phyloP scores from a whole-genome alignment of 2,888 invertebrate species.

The Drosophila pseudotakahashii region DNA sequence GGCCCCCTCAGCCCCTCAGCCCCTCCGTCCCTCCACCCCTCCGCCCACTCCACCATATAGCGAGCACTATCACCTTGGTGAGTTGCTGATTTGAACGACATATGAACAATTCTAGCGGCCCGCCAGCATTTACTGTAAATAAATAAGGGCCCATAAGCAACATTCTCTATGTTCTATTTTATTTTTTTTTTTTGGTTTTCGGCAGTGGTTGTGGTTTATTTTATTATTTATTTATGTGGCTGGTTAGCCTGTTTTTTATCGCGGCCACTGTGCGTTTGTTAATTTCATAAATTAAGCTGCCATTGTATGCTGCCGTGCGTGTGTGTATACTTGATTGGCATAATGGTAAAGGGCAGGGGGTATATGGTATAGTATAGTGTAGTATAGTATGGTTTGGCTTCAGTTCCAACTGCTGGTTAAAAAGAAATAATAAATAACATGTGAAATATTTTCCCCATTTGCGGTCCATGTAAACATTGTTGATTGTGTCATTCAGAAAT shows the following conservation, averaged over 20 bases:
- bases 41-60: not conserved
- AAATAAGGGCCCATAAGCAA: slow-evolving; percentile 58
- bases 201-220: slow-evolving; percentile 27
- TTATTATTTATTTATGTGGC: slow-evolving; percentile 54
- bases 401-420: slow-evolving; percentile 9
- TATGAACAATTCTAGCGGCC: slow-evolving; percentile 56
- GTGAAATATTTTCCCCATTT: slow-evolving; percentile 36
- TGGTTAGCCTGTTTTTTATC: slow-evolving; percentile 45
- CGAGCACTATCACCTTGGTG: slow-evolving; percentile 42
- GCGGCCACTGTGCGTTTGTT: slow-evolving; percentile 51
- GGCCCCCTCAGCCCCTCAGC: slow-evolving; percentile 1
- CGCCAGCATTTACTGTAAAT: slow-evolving; percentile 49
- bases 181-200: not conserved
- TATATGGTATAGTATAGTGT: not conserved
- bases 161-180: slow-evolving; percentile 18
- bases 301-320: slow-evolving; percentile 47
- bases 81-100: slow-evolving; percentile 67
- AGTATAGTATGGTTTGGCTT: no score
- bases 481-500: slow-evolving; percentile 36
- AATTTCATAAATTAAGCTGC: slow-evolving; percentile 74
- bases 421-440: slow-evolving; percentile 25
- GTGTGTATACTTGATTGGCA: slow-evolving; percentile 28
- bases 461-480: slow-evolving; percentile 44
- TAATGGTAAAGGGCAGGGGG: slow-evolving; percentile 29
- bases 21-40: no score